These are phyloP conservation scores for Scatophagus argus DNA, from an alignment of 2,113 vertebrate species.

Conservation along the genomic window DNA sequence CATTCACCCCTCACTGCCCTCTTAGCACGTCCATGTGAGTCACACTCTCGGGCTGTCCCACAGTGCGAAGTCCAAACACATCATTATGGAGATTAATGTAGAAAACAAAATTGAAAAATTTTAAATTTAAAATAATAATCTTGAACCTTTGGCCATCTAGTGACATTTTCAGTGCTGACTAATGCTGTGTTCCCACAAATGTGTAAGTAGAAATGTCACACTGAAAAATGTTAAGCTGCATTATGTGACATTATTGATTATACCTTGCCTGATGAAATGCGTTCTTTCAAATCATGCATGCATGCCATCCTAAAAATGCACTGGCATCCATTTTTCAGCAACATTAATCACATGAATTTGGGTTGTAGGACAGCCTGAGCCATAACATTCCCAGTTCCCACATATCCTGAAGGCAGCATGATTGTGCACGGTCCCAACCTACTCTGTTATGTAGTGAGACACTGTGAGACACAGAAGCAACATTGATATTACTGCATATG, in stretches of 20 bases:
- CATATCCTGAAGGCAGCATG: slow-evolving; percentile 25
- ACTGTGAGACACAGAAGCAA: too few species aligned
- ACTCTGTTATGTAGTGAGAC: not conserved
- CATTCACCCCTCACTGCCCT: not conserved
- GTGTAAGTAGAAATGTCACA: not conserved
- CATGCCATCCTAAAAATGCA: not conserved
- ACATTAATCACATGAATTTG: not conserved
- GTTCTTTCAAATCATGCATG: not conserved
- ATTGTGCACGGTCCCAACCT: not conserved
- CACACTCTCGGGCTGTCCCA: not conserved
- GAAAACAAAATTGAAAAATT: not conserved
- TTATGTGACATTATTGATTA: not conserved
- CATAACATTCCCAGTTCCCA: not conserved
- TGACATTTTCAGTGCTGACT: not conserved
- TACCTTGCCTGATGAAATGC: not conserved
- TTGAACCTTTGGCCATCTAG: not conserved
- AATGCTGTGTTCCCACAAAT: not conserved
- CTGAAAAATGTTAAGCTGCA: not conserved
- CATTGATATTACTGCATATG: not conserved
- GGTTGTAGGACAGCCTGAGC: slow-evolving; percentile 16
- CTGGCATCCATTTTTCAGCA: not conserved
- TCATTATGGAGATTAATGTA: not conserved
- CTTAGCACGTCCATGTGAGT: not conserved
- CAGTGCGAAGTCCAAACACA: not conserved
- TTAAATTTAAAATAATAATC: not conserved